phyloP scores from a whole-genome alignment of 2,888 invertebrate species.

The Drosophila colorata region DNA sequence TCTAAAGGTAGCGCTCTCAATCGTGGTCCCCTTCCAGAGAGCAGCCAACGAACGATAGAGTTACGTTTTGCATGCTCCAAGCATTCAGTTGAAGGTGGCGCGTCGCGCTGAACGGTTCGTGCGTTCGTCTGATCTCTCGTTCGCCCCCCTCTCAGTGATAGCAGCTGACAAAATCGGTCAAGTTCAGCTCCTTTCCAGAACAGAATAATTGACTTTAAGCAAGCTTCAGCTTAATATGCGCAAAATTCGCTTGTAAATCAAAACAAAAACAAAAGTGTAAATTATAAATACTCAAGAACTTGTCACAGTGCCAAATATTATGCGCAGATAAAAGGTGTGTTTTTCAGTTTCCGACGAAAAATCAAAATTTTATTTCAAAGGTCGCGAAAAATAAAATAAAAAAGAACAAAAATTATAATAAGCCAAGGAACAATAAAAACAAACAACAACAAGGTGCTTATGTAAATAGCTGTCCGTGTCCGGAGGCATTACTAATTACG shows the following conservation, averaged over 20 bases:
- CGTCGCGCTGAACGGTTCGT: conserved; percentile 65
- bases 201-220: conserved; percentile 13
- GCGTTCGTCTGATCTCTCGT: conserved; percentile 15
- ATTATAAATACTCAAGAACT: conserved; percentile 51
- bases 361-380: conserved; percentile 40
- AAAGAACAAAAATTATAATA: conserved; percentile 1
- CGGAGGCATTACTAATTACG: conserved; percentile 6
- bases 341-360: conserved; percentile 15
- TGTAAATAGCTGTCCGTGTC: conserved; percentile 34
- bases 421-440: conserved; percentile 5
- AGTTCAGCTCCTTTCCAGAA: conserved; percentile 65
- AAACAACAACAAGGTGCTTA: conserved; percentile 29
- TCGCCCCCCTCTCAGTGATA: conserved; percentile 3
- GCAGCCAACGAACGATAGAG: conserved; percentile 4
- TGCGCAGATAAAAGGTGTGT: conserved; percentile 45
- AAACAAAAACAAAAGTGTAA: conserved; percentile 32
- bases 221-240: conserved; percentile 8
- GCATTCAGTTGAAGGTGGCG: conserved; percentile 69
- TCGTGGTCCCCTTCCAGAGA: conserved; percentile 2
- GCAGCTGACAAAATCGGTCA: conserved; percentile 73
- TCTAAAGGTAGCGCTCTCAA: too few species aligned
- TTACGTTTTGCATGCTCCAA: conserved; percentile 26
- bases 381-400: conserved; percentile 26
- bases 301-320: conserved; percentile 64
- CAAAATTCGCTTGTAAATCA: conserved; percentile 21